Base-by-base conservation (phyloP, 2,797 vertebrate species). In the Cyprinella venusta region DNA sequence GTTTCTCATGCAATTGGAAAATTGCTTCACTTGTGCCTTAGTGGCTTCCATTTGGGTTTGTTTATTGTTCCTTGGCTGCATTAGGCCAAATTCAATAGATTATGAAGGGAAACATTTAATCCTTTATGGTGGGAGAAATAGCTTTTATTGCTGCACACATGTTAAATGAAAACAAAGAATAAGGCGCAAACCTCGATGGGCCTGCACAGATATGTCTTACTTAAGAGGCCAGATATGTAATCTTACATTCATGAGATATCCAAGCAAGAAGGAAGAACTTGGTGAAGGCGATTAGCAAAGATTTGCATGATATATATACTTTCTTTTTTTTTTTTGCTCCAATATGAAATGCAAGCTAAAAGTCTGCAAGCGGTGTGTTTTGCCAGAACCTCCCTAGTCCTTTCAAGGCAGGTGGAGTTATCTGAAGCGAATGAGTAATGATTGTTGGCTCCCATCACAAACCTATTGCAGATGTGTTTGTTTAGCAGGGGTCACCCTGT, bases 71-170 rank as follows among this genome's bases (percentile, higher is more conserved):
- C 59, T 42, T 74, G 70, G 42, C 30, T 42, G 61, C 24, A 54
- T 82, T 82, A 67, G 64, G 45, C 24, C 36, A 67, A 76, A 54
- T 82, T 67, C 61, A 82, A 54, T 82, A 30, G 61, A 82, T 42
- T 67, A 67, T 40, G 7, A 76, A 67, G 33, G 33, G 16, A 75
- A 67, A 65, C 33, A 42, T 75, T 82, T 40, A 30, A 40, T 81
- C 45, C 65, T 65, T 74, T 54, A 71, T 72, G 56, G n/a, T n/a
- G 24, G 56, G 2, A 72, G 79, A 61, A 61, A 24, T 52, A 74
- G 59, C 70, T 81, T 81, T 81, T 81, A 63, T 81, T 70, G 50
- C 52, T 54, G 50, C 78, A 19, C 50, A 30, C 50, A 50, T n/a
- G 79, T 81, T 33, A 81, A 52, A 10, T 36, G 56, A 50, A 81